Evolutionary conservation across 2,113 vertebrate genomes (phyloP), one percentile per base, ranked within the genome.

Genomic region (Nannospalax galili): DNA sequence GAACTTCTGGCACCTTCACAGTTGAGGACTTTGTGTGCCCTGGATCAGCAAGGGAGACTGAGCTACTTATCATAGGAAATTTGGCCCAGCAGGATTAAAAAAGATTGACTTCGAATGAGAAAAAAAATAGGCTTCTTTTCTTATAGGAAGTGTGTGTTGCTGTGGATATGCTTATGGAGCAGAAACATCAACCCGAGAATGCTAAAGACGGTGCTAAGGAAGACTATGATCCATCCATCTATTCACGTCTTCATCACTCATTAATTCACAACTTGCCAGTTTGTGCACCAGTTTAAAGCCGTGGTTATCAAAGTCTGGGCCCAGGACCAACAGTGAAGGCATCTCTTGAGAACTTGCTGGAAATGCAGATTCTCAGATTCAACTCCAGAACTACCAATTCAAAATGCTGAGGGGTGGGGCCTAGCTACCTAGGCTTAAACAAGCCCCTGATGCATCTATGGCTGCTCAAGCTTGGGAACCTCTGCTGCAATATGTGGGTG

Each of bases 1-100:
- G 86, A 97, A 95, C 75, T 58, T 10, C 45, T 89, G 94, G 93
- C 35, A 24, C 82, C 91, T 96, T 97, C 96, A 95, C 84, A 92
- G 22, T 12, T 90, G 75, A 97, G 92, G 96, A 96, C n/a, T 96
- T 92, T 0, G 0, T 42, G 58, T 91, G 89, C 91, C 95, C 91
- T 97, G 92, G 60, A 97, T 95, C 88, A 80, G 91, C 48, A 40
- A 94, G 69, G n/a, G 84, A 96, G 74, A 72, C 82, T 15, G 52
- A 97, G 80, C 86, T 96, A 85, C 58, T 94, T 48, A 77, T 88
- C 96, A 37, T 1, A 0, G 85, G 37, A 62, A 73, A 62, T 84
- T 84, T 74, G 58, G 56, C 48, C 87, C 0, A 42, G 79, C 32
- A 52, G 81, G 35, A 95, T n/a, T 84, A 91, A 93, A 91, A 93